Base-by-base conservation (phyloP, 1,140 invertebrate genomes). In the Brachionus paranguensis region DNA sequence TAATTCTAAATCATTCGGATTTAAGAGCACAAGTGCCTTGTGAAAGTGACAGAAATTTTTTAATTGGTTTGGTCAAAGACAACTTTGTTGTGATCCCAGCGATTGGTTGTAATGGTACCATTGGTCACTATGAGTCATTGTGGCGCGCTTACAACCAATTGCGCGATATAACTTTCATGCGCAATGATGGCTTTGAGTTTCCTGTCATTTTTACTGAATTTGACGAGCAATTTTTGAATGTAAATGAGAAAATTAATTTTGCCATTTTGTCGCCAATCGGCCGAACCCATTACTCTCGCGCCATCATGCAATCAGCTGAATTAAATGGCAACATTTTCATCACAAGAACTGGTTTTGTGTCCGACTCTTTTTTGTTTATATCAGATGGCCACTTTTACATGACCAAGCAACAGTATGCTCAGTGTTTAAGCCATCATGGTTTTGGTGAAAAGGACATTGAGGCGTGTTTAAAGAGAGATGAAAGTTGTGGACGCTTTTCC, bases 1-100 rank as follows among this genome's bases (percentile, higher is more conserved):
- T 68, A 14, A 33, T 68, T 41, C 11, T 68, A 68, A 68, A 68
- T 68, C 65, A 68, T 68, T 68, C 65, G 12, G 65, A 68, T 68
- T 14, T 68, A 41, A 68, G 27, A 41, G 33, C n/a, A 5, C 41
- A 68, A 68, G 8, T 68, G 7, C 27, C 65, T 12, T 14, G 24
- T 41, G 24, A 68, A 68, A 14, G 11, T 17, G 65, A 68, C 5
- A 12, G 11, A 41, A 41, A 68, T 68, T 12, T 33, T 7, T 41
- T 68, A 2, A n/a, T 68, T 5, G 65, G 65, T 41, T n/a, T 33
- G 5, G 17, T 68, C 8, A 41, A 33, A 68, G 27, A 68, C 27
- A 17, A 68, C 10, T 33, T 1, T 5, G 65, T 68, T 5, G 33
- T 68, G 10, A 17, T 29, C 29, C 17, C 11, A 5, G 24, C 65